Evolutionary conservation across 2,113 vertebrate genomes (phyloP), one percentile per base, ranked within the genome.

Genomic region (Ia io): DNA sequence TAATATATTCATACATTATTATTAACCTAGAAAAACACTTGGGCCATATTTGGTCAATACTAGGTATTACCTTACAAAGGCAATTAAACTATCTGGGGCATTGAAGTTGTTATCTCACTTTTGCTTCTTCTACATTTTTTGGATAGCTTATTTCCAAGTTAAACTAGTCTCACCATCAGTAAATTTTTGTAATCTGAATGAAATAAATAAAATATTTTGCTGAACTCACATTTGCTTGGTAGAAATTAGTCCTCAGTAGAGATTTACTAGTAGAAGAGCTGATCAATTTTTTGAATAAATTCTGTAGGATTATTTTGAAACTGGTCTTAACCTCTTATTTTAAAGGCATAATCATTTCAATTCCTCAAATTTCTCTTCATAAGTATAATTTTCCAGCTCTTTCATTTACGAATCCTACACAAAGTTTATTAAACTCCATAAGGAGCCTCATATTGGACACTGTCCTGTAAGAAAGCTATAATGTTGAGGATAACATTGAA

Each of bases 271-370:
- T 53, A 56, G 63, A 80, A 88, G 22, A 79, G 13, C 18, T 70
- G 7, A 70, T 76, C 17, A n/a, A 4, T 23, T 78, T 84, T 88
- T 70, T 74, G 12, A 95, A 82, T 61, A n/a, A 83, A 8, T 5
- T 30, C 63, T 74, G 20, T 73, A 84, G 59, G 82, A 67, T 93
- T 90, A 84, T 80, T 87, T 83, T 80, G 35, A 97, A 97, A 89
- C 16, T 61, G 25, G 8, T 56, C 42, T 86, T 17, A 25, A 18
- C 28, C 32, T 94, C 40, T 61, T 25, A 51, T 49, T 97, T 74
- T 63, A 76, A 86, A 93, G 51, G 35, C 70, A 88, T n/a, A 88
- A 91, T 84, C 49, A 83, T 78, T 86, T 91, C 32, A 83, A 88
- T 92, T 20, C 28, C 42, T 95, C 93, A 87, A 70, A 92, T 92